These are phyloP conservation scores for Copidosoma floridanum DNA, from an alignment of 1,140 invertebrate species.

Conservation along the genomic window DNA sequence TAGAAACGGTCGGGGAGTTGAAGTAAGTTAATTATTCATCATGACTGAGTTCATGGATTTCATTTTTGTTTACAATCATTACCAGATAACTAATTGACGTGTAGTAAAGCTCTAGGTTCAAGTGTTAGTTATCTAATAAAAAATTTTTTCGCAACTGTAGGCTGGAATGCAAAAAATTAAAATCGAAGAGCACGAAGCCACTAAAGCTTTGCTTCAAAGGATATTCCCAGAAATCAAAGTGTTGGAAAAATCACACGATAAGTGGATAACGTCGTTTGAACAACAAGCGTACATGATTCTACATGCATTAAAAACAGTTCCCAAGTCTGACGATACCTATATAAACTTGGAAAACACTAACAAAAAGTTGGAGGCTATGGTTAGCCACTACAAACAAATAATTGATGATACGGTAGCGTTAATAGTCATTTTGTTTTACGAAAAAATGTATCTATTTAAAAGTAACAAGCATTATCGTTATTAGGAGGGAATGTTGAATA, in stretches of 20 bases:
- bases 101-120: too few relatives aligned
- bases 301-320: slow-evolving; percentile 30
- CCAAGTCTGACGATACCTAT: slow-evolving; percentile 12
- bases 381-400: slow-evolving; percentile 71
- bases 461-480: slow-evolving; percentile 29
- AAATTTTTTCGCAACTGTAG: slow-evolving; percentile 44
- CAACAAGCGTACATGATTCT: slow-evolving; percentile 46
- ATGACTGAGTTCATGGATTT: too few relatives aligned
- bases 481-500: slow-evolving; percentile 68
- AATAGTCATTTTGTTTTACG: not conserved
- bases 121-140: too few relatives aligned
- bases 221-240: slow-evolving; percentile 63
- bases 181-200: slow-evolving; percentile 58
- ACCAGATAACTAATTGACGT: too few relatives aligned
- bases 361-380: slow-evolving; percentile 63
- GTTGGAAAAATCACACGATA: slow-evolving; percentile 47
- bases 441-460: too few relatives aligned
- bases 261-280: slow-evolving; percentile 61
- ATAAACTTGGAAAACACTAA: slow-evolving; percentile 59
- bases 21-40: too few relatives aligned
- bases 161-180: slow-evolving; percentile 55
- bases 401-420: slow-evolving; percentile 71
- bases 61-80: too few relatives aligned
- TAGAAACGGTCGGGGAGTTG: slow-evolving; percentile 46
- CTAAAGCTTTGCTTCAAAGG: slow-evolving; percentile 60